Percentiles rank a stretch among this genome's conserved stretches.
These are phyloP conservation scores for Ispidina lecontei DNA, from an alignment of 2,797 vertebrate genomes.

Conservation along the genomic window DNA sequence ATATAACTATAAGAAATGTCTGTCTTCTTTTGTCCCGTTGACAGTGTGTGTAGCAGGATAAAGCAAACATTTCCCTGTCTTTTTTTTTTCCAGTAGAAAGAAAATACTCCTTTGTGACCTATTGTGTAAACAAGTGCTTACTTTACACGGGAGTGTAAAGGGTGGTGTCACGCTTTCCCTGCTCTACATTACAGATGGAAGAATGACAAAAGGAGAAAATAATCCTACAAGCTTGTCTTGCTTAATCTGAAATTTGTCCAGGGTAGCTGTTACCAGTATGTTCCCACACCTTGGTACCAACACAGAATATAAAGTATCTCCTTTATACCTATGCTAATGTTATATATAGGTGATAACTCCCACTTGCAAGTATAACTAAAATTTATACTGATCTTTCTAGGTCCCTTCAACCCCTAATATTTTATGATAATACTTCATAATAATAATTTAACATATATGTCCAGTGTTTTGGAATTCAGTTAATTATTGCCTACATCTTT, in stretches of 20 bases:
- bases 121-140: neutral
- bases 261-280: neutral
- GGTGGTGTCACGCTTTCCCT: neutral
- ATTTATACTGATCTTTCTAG: too few relatives aligned
- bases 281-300: neutral
- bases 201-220: constrained; percentile 16
- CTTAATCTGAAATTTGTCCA: neutral
- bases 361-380: neutral
- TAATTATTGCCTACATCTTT: neutral
- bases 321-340: neutral
- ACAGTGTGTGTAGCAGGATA: neutral
- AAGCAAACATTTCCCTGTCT: neutral
- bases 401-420: too few relatives aligned
- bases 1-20: neutral
- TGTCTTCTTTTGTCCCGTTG: neutral
- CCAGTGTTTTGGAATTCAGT: neutral
- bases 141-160: neutral
- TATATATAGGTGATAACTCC: neutral
- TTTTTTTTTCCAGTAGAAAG: neutral
- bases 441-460: neutral
- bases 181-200: neutral
- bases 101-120: constrained; percentile 18
- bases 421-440: too few relatives aligned
- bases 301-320: neutral
- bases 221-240: neutral